These are phyloP conservation scores for Choristoneura rosaceana DNA, from an alignment of 2,888 invertebrate genomes.

Conservation along the genomic window DNA sequence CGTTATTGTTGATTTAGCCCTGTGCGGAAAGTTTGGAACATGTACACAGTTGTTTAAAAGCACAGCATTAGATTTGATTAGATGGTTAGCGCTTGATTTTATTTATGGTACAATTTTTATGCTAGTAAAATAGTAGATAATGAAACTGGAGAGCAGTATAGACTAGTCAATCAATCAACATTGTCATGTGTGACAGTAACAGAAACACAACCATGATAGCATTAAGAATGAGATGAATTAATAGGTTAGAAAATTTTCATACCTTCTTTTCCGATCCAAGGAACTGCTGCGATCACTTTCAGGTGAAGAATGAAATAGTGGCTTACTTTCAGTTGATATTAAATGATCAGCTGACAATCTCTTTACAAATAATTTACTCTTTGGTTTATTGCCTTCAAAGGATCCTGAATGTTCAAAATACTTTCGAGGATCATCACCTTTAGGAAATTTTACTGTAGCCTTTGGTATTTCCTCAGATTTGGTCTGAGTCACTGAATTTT, in stretches of 20 bases:
- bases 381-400: constrained; percentile 78
- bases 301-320: constrained; percentile 76
- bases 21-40: constrained; percentile 45
- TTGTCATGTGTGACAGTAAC: background rate
- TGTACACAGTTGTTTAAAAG: background rate
- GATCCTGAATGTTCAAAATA: constrained; percentile 79
- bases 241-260: constrained; percentile 42
- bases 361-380: constrained; percentile 79
- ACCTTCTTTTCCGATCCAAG: constrained; percentile 78
- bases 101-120: too few relatives aligned
- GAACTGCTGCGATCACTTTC: constrained; percentile 82
- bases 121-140: too few relatives aligned
- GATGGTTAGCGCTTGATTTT: too few relatives aligned
- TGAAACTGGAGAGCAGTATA: too few relatives aligned
- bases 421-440: constrained; percentile 69
- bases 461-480: constrained; percentile 79
- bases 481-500: constrained; percentile 68
- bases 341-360: constrained; percentile 81
- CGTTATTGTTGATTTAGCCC: constrained; percentile 76
- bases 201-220: background rate
- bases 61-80: background rate
- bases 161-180: too few relatives aligned
- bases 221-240: too few relatives aligned
- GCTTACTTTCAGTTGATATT: constrained; percentile 75
- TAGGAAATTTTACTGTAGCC: constrained; percentile 76